These are phyloP conservation scores for Coremacera marginata DNA, from an alignment of 2,888 invertebrate species.

Conservation along the genomic window DNA sequence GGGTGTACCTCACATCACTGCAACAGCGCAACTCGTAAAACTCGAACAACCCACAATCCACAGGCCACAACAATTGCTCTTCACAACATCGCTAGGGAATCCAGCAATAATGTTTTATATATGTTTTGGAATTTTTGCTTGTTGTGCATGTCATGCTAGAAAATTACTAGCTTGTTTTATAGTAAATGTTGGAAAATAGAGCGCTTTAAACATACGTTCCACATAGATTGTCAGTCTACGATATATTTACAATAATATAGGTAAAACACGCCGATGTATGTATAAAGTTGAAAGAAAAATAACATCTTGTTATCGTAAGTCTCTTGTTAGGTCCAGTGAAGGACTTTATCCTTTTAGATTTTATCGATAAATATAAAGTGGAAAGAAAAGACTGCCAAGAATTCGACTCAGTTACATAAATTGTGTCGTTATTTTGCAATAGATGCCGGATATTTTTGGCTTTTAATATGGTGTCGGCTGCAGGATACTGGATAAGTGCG, in stretches of 20 bases:
- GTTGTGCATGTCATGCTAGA: not conserved
- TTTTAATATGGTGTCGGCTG: no score
- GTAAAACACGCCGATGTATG: not conserved
- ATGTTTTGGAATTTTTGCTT: not conserved
- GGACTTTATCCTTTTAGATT: no score
- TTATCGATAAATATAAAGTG: no score
- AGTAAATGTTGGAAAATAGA: not conserved
- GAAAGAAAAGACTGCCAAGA: no score
- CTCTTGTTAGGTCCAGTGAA: no score
- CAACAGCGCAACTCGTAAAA: not conserved
- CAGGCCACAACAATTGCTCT: not conserved
- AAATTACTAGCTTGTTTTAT: constrained; percentile 1
- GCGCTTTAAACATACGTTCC: not conserved
- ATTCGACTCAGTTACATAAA: no score
- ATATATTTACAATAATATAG: not conserved
- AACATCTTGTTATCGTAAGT: not conserved
- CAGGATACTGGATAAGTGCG: no score
- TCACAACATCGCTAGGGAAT: not conserved
- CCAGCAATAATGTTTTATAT: constrained; percentile 1
- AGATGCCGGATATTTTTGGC: no score
- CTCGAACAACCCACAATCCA: not conserved
- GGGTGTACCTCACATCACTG: not conserved
- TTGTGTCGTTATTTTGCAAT: no score
- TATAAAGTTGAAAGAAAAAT: not conserved
- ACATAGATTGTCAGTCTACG: constrained; percentile 5